These are phyloP conservation scores for Cloeon dipterum DNA, from an alignment of 2,888 invertebrate species.

Conservation along the genomic window DNA sequence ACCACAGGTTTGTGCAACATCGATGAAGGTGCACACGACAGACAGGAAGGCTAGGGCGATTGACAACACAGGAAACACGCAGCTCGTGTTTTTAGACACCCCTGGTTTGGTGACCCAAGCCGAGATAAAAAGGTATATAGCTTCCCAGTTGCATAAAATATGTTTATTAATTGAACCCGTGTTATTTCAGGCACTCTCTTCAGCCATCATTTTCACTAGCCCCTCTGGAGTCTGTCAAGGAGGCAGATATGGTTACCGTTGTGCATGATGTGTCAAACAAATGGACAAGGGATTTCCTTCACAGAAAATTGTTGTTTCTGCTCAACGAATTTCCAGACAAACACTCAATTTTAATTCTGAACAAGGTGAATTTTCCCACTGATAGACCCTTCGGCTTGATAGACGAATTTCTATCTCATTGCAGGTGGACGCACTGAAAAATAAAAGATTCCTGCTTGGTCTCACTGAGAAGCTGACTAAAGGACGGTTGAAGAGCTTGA, in stretches of 20 bases:
- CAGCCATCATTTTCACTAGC: conserved; percentile 30
- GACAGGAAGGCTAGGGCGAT: conserved; percentile 47
- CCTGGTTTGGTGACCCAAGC: conserved; percentile 60
- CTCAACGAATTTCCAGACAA: conserved; percentile 33
- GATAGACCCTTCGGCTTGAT: too few relatives aligned
- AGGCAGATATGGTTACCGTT: conserved; percentile 64
- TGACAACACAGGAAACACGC: conserved; percentile 48
- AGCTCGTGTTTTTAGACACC: conserved; percentile 80
- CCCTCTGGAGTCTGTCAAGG: conserved; percentile 31
- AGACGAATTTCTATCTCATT: conserved; percentile 9
- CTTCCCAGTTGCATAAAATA: too few relatives aligned
- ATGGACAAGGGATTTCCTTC: conserved; percentile 40
- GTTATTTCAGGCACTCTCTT: conserved; percentile 25
- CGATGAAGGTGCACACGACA: conserved; percentile 82
- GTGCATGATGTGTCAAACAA: conserved; percentile 61
- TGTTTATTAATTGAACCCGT: background rate
- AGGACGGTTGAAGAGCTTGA: too few relatives aligned
- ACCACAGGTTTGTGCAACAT: conserved; percentile 65
- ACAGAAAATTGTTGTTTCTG: conserved; percentile 41
- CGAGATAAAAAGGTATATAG: conserved; percentile 39
- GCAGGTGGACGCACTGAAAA: conserved; percentile 46
- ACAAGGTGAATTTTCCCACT: too few relatives aligned
- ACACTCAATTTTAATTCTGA: conserved; percentile 52
- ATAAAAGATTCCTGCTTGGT: conserved; percentile 48
- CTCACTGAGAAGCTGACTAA: conserved; percentile 42